Evolutionary conservation across 2,888 invertebrate species (phyloP), one percentile per base, ranked within the genome.

Genomic region (Chromoteleia sp.): DNA sequence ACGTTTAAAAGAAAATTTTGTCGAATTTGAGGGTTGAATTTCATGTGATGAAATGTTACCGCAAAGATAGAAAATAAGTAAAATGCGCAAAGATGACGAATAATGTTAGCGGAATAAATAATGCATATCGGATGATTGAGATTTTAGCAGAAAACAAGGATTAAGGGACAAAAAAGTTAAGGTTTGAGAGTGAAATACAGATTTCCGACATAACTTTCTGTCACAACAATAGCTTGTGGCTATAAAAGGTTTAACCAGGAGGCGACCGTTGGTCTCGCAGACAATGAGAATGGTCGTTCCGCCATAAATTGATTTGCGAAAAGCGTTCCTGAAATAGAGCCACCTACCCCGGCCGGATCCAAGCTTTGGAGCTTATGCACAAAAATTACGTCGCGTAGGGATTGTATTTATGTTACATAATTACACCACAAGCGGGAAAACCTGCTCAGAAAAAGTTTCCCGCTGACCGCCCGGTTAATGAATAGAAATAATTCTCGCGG

Each of bases 281-380:
- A 91, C 91, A 90, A 91, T 91, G 91, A 89, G 89, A 75, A 81
- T 65, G 82, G 80, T 67, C 82, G 88, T 85, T 87, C 86, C 87
- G 88, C 88, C 90, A 91, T 91, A 91, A 91, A 91, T 91, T 91
- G 91, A 91, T 91, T 91, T 91, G 91, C 89, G 87, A 88, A 79
- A 88, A 89, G 87, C 89, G 88, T 87, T 83, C 87, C 87, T 88
- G 87, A 87, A 88, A 90, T 82, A 84, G 82, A 80, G 80, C 80
- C 80, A 50, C 83, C 71, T 67, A 74, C 84, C 83, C 75, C 81
- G 76, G 73, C 41, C 52, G 70, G 59, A 71, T 81, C 78, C 84
- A 83, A 88, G 90, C 90, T 90, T 90, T 91, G 88, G 89, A 89
- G 90, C 90, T 91, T 89, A 91, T 86, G 88, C 87, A 87, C 88